phyloP scores from a whole-genome alignment of 1,140 invertebrate genomes.

The Protaetia brevitarsis region DNA sequence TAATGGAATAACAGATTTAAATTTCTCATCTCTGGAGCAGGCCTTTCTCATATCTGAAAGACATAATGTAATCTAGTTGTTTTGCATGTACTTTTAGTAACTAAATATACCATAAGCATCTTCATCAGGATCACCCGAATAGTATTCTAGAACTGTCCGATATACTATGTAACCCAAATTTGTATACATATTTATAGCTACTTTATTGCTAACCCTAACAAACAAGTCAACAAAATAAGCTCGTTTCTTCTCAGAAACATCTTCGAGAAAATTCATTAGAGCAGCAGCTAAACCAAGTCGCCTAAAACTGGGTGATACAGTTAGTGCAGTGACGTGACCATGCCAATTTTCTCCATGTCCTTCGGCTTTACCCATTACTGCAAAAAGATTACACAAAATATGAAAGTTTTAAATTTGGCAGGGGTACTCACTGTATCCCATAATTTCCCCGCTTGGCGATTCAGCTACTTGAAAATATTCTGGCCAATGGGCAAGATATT shows the following conservation, averaged over 20 bases:
- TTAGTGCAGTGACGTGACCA: slow-evolving; percentile 97
- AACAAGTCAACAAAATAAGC: slow-evolving; percentile 99
- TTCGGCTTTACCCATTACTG: slow-evolving; percentile 99
- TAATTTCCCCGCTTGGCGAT: slow-evolving; percentile 91
- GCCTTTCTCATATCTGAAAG: slow-evolving; percentile 97
- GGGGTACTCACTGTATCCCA: slow-evolving; percentile 91
- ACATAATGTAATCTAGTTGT: slow-evolving; percentile 34
- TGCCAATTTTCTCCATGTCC: slow-evolving; percentile 95
- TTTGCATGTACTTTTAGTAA: not conserved
- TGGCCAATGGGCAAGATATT: slow-evolving; percentile 98
- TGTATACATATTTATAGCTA: slow-evolving; percentile 97
- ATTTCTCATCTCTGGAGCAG: slow-evolving; percentile 85
- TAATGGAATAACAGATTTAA: slow-evolving; percentile 91
- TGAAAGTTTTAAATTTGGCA: not conserved
- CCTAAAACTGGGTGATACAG: slow-evolving; percentile 92
- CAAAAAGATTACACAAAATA: slow-evolving; percentile 8
- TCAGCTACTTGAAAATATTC: slow-evolving; percentile 98
- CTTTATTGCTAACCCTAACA: slow-evolving; percentile 95
- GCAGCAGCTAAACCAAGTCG: slow-evolving; percentile 87
- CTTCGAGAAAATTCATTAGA: slow-evolving; percentile 94
- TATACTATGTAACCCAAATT: slow-evolving; percentile 97
- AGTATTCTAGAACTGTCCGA: slow-evolving; percentile 94
- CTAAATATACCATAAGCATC: slow-evolving; percentile 86
- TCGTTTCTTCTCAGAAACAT: slow-evolving; percentile 93
- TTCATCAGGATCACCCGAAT: slow-evolving; percentile 95